These are phyloP conservation scores for Zaprionus bogoriensis DNA, from an alignment of 2,888 invertebrate genomes.

Conservation along the genomic window DNA sequence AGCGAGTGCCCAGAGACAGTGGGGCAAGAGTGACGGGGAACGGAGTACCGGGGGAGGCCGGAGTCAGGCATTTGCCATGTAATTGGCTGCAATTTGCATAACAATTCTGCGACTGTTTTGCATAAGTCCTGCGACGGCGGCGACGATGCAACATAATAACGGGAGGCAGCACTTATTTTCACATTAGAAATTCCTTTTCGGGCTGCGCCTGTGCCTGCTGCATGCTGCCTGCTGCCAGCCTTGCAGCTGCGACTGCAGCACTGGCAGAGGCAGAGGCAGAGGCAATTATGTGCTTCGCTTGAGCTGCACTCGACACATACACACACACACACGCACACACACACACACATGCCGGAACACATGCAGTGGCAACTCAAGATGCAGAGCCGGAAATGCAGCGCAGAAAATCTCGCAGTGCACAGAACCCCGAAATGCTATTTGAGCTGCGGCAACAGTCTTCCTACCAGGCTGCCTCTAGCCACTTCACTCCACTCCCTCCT, in stretches of 20 bases:
- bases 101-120: constrained; percentile 74
- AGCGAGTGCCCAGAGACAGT: neutral
- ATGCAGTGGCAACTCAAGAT: constrained; percentile 36
- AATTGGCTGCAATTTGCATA: constrained; percentile 80
- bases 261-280: constrained; percentile 36
- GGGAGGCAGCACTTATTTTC: constrained; percentile 69
- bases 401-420: constrained; percentile 52
- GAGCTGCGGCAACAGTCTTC: constrained; percentile 28
- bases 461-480: neutral
- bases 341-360: constrained; percentile 13
- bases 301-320: constrained; percentile 54
- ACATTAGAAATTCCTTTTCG: constrained; percentile 76
- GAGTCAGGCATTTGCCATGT: constrained; percentile 69
- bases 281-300: constrained; percentile 79
- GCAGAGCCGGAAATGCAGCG: constrained; percentile 72
- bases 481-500: neutral
- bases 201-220: constrained; percentile 19
- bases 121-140: constrained; percentile 74
- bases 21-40: neutral
- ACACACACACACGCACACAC: constrained; percentile 6
- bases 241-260: too few species aligned
- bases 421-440: constrained; percentile 38
- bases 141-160: constrained; percentile 75
- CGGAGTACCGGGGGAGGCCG: neutral
- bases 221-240: too few species aligned